Evolutionary conservation across 2,797 vertebrate species (phyloP), one percentile per base, ranked within the genome.

Genomic region (Euphonia xanthogaster): DNA sequence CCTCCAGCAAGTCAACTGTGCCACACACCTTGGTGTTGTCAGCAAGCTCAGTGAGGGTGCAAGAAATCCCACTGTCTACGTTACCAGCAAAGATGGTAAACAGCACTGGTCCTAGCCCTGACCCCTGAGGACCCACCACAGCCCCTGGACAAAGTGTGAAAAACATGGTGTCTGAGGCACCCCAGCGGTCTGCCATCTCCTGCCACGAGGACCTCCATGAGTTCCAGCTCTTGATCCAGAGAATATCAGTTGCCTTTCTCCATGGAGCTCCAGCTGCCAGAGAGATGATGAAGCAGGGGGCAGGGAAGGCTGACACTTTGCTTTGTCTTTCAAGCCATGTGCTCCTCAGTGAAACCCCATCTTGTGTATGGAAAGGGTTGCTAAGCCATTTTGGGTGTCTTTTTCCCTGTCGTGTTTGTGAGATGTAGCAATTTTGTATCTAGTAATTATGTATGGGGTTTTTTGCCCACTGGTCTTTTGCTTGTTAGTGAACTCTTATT

Each of bases 1-100:
- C 14, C 11, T 68, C 21, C 21, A 54, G 40, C 0, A 0, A 4
- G 18, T 33, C 0, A 0, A 15, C 6, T 53, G 30, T 1, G 5
- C 21, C 30, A 12, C 24, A 47, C 9, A 30, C 20, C 28, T 39
- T 12, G 9, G 17, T 33, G 13, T 12, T 7, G 2, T 33, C 55
- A 61, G 33, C 0, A 0, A 47, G 6, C 21, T 12, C 24, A 3
- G 20, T 47, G 63, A 40, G 17, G 9, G 1, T 40, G 17, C 21
- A 33, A 28, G 33, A 76, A 58, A n/a, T 60, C 13, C 28, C 33
- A 7, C 13, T 30, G 23, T 28, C 39, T 16, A 6, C 33, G 40
- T 54, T 21, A 47, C 24, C 10, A 25, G 7, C 16, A 68, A 53
- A 61, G 30, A 18, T 14, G 9, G 14, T 18, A 54, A 54, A 40